phyloP scores from a whole-genome alignment of 2,888 invertebrate species.

The Mythimna loreyi region DNA sequence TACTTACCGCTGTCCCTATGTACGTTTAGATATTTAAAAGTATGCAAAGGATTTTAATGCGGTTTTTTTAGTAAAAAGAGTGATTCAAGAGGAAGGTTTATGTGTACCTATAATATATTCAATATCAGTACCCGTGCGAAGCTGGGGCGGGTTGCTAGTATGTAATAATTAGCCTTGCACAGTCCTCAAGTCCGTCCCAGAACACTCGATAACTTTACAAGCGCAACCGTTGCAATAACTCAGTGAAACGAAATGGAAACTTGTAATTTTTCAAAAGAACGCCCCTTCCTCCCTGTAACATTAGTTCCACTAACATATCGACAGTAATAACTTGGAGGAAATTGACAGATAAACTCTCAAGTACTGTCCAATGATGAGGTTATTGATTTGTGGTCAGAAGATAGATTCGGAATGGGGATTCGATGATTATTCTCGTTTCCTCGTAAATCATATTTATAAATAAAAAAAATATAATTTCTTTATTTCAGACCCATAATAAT shows the following conservation, averaged over 20 bases:
- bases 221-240: constrained; percentile 49
- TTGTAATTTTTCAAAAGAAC: constrained; percentile 61
- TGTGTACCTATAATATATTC: no score
- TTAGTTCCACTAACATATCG: constrained; percentile 63
- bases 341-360: constrained; percentile 51
- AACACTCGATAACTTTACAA: constrained; percentile 28
- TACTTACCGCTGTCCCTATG: no score
- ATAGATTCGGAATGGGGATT: constrained; percentile 26
- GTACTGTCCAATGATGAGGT: constrained; percentile 30
- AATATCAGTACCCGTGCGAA: no score
- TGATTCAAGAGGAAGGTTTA: no score
- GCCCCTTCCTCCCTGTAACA: constrained; percentile 27
- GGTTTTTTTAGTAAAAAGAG: no score
- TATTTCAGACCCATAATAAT: no score
- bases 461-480: no score
- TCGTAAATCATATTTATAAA: no score
- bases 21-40: no score
- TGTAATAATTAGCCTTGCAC: background rate
- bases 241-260: constrained; percentile 60
- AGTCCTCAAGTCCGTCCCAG: background rate
- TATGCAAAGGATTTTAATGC: no score
- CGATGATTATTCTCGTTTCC: background rate
- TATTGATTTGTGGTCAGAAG: constrained; percentile 40
- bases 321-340: constrained; percentile 52
- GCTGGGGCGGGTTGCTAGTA: no score